Base-by-base conservation (phyloP, 2,113 vertebrate genomes). In the Eupsittula cactorum region DNA sequence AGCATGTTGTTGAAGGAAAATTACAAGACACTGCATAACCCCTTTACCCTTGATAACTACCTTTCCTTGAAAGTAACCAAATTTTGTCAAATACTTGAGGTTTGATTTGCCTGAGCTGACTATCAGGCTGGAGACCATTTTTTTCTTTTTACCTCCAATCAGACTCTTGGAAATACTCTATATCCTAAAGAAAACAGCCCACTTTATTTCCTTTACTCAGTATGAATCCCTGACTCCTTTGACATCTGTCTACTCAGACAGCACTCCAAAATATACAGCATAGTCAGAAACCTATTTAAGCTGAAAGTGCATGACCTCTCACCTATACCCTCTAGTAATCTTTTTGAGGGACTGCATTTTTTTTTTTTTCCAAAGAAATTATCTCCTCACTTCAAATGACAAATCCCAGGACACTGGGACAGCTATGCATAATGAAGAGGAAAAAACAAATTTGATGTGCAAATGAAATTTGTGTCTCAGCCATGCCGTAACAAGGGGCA, bases 221-320 rank as follows among this genome's bases (percentile, higher is more conserved):
- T 63, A 60, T 18, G 37, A 41, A 42, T 86, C 59, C 31, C 24
- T 19, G 5, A 39, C 12, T 62, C 29, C 69, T 88, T 82, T 79
- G 15, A 60, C 88, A n/a, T 35, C 62, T 90, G 31, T 37, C 57
- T 50, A 20, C 69, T 88, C 47, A 77, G 57, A 96, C 31, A 68
- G 47, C 74, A 90, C 39, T 92, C 52, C 90, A 92, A 90, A 85
- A 85, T 39, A 88, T 2, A 9, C 69, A 88, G 12, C 64, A 60
- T 8, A 73, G n/a, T 71, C 44, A 50, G 62, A 97, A 97, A 86
- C 57, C 50, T 62, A 74, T 49, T 91, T 92, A 83, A 50, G 44
- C 52, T 96, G 89, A 95, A 96, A 94, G n/a, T 62, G 78, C 37
- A 28, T 42, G 82, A 55, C 55, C 47, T 89, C 47, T 90, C 73